Conservation (phyloP, 2,888 invertebrate species). For the Ernsta delagoae region DNA sequence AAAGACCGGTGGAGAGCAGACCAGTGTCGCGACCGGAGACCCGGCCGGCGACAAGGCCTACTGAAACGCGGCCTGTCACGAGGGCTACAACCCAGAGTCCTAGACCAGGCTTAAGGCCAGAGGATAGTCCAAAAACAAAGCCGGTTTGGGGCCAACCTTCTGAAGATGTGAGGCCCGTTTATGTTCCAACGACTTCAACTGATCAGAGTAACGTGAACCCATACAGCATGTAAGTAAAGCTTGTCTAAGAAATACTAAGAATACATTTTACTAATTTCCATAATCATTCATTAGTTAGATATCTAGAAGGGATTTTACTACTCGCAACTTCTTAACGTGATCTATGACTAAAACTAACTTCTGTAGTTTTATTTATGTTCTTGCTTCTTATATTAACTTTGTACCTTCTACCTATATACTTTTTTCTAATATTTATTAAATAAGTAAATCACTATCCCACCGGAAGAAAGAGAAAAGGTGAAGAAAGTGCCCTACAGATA, state of each 20-base stretch:
- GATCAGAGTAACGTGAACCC: conserved; percentile 54
- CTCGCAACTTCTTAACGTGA: too few species aligned
- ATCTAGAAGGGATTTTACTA: too few species aligned
- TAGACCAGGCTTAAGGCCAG: conserved; percentile 51
- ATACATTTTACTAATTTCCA: not conserved
- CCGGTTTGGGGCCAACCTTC: conserved; percentile 58
- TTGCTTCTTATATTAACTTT: too few species aligned
- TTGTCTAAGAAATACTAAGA: not conserved
- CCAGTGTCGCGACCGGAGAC: conserved; percentile 36
- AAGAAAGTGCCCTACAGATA: too few species aligned
- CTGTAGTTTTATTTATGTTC: too few species aligned
- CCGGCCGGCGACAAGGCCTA: conserved; percentile 14
- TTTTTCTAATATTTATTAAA: too few species aligned
- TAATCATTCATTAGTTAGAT: not conserved
- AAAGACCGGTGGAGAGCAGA: conserved; percentile 34
- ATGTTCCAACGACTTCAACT: conserved; percentile 56
- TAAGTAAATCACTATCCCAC: too few species aligned
- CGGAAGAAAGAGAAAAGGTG: too few species aligned
- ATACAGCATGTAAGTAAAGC: conserved; percentile 67
- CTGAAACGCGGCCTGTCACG: conserved; percentile 10
- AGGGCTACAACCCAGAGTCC: conserved; percentile 38
- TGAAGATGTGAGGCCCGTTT: conserved; percentile 59
- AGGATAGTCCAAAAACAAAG: conserved; percentile 56
- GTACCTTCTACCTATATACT: too few species aligned
- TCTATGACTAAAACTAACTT: too few species aligned